A percentile compares a stretch with the other conserved stretches of the same genome.
These are phyloP conservation scores for Amphiduros pacificus DNA, from an alignment of 2,888 invertebrate species.

Conservation along the genomic window DNA sequence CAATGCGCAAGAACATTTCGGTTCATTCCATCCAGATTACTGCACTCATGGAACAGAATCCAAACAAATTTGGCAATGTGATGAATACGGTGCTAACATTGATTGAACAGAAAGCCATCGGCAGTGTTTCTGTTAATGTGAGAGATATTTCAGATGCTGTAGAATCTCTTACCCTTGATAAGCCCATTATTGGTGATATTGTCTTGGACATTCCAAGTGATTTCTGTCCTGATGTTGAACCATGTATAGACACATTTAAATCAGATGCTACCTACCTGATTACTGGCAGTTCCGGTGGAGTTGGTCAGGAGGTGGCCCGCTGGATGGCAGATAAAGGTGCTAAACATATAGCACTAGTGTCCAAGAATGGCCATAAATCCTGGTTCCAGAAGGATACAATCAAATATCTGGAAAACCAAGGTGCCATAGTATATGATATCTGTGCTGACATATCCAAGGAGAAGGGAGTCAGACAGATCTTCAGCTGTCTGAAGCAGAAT, in stretches of 20 bases:
- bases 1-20: too few relatives aligned
- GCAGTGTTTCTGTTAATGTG: too few relatives aligned
- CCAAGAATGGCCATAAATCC: background rate
- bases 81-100: too few relatives aligned
- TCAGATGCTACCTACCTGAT: slow-evolving; percentile 4
- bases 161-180: too few relatives aligned
- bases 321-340: slow-evolving; percentile 16
- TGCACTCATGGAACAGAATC: too few relatives aligned
- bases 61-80: too few relatives aligned
- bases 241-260: background rate
- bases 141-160: too few relatives aligned
- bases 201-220: slow-evolving; percentile 6
- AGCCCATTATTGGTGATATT: slow-evolving; percentile 10
- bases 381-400: slow-evolving; percentile 3
- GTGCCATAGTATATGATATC: background rate
- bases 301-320: background rate
- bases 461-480: background rate
- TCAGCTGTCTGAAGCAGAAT: background rate
- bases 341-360: slow-evolving; percentile 3
- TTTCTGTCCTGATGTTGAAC: slow-evolving; percentile 6
- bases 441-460: slow-evolving; percentile 6
- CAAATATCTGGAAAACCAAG: background rate
- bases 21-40: too few relatives aligned
- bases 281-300: slow-evolving; percentile 7
- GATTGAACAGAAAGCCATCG: too few relatives aligned